phyloP scores from a whole-genome alignment of 2,888 invertebrate species.

The Marasmarcha lunaedactyla region DNA sequence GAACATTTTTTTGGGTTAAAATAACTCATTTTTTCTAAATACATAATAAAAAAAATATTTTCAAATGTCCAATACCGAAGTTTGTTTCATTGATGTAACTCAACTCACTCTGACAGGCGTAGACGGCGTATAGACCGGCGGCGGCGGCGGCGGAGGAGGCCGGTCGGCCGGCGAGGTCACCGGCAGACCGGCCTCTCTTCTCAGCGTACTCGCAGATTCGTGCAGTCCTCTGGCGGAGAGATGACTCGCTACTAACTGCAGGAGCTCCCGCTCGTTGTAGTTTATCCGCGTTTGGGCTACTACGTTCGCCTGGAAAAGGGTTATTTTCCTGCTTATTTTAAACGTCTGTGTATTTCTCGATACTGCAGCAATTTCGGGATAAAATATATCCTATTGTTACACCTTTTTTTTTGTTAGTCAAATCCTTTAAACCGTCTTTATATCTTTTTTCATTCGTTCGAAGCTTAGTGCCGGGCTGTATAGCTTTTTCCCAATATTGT shows the following conservation, averaged over 20 bases:
- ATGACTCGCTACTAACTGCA: constrained; percentile 92
- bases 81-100: too few species aligned
- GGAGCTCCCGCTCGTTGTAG: constrained; percentile 93
- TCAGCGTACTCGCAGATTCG: constrained; percentile 79
- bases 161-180: constrained; percentile 61
- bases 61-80: too few species aligned
- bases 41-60: too few species aligned
- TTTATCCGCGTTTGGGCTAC: constrained; percentile 96
- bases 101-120: constrained; percentile 44
- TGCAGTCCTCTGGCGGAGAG: constrained; percentile 79
- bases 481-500: too few species aligned
- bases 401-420: too few species aligned
- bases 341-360: neutral
- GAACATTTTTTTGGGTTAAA: too few species aligned
- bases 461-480: too few species aligned
- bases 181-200: constrained; percentile 81
- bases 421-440: too few species aligned
- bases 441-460: too few species aligned
- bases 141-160: constrained; percentile 61
- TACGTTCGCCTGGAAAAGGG: constrained; percentile 79
- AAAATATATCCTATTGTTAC: too few species aligned
- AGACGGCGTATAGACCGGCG: constrained; percentile 66
- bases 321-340: too few species aligned
- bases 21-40: too few species aligned
- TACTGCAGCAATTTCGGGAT: neutral